Conservation (phyloP, 2,113 vertebrate species). For the Nicator chloris region DNA sequence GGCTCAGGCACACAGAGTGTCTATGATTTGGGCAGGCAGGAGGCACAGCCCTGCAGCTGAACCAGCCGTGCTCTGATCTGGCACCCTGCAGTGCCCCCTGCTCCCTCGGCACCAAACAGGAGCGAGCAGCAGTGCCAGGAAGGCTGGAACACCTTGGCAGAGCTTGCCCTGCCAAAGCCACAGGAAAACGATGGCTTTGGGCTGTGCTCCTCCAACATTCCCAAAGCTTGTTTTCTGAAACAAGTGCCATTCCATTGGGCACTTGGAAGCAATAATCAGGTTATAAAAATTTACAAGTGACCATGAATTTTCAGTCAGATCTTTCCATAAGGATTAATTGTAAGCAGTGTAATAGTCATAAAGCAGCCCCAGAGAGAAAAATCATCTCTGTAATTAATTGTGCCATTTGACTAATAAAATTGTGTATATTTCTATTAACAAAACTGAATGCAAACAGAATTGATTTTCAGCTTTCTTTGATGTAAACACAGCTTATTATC, state of each 20-base stretch:
- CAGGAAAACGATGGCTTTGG: accelerated
- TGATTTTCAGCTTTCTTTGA: not conserved
- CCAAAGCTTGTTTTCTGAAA: not conserved
- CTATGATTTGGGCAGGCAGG: accelerated
- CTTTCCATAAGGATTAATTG: conserved; percentile 15
- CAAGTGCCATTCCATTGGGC: not conserved
- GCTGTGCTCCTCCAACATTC: not conserved
- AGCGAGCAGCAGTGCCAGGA: not conserved
- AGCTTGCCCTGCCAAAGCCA: accelerated
- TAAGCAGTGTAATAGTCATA: not conserved
- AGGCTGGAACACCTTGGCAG: not conserved
- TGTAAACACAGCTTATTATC: not conserved
- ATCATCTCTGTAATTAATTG: conserved; percentile 17
- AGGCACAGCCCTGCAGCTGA: too few relatives aligned
- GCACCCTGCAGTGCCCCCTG: not conserved
- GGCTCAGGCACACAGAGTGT: not conserved
- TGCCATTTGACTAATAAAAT: conserved; percentile 3
- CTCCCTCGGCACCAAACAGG: accelerated
- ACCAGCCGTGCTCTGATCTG: too few relatives aligned
- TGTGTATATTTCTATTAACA: not conserved
- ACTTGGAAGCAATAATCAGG: not conserved
- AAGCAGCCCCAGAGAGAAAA: not conserved
- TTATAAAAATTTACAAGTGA: conserved; percentile 6
- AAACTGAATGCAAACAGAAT: not conserved
- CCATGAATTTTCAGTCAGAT: not conserved